These are phyloP conservation scores for Cichladusa arquata DNA, from an alignment of 2,113 vertebrate genomes.

Conservation along the genomic window DNA sequence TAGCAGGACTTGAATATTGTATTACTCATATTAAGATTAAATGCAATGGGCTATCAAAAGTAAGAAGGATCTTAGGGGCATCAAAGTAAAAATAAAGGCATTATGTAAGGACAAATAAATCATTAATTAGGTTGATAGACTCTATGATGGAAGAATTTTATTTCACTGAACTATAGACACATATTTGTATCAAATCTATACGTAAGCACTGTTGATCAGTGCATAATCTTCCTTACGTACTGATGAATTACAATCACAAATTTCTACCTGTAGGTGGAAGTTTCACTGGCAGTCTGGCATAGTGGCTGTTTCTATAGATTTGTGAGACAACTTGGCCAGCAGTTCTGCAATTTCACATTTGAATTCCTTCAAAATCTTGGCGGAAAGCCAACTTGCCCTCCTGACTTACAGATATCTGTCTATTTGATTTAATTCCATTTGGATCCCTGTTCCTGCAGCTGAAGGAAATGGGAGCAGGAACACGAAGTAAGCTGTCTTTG, in stretches of 20 bases:
- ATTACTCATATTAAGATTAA: not conserved
- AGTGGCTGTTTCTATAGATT: not conserved
- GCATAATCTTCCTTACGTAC: not conserved
- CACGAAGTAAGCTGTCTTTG: not conserved
- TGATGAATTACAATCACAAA: not conserved
- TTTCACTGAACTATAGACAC: not conserved
- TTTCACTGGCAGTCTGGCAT: not conserved
- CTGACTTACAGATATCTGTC: not conserved
- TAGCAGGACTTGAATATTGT: not conserved
- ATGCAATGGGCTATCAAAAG: not conserved
- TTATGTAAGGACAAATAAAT: not conserved
- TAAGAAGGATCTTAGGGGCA: not conserved
- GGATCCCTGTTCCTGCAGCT: not conserved
- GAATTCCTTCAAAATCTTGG: constrained; percentile 5
- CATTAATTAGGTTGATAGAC: not conserved
- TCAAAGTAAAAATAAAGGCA: not conserved
- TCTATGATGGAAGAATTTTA: not conserved
- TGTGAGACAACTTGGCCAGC: not conserved
- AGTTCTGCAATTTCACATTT: not conserved
- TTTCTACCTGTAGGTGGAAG: not conserved
- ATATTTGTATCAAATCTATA: not conserved
- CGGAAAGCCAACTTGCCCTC: not conserved
- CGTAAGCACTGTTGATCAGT: not conserved
- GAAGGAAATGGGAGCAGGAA: not conserved
- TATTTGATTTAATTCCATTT: not conserved